These are phyloP conservation scores for Psilanteris sp. DNA, from an alignment of 1,140 invertebrate species.

Conservation along the genomic window DNA sequence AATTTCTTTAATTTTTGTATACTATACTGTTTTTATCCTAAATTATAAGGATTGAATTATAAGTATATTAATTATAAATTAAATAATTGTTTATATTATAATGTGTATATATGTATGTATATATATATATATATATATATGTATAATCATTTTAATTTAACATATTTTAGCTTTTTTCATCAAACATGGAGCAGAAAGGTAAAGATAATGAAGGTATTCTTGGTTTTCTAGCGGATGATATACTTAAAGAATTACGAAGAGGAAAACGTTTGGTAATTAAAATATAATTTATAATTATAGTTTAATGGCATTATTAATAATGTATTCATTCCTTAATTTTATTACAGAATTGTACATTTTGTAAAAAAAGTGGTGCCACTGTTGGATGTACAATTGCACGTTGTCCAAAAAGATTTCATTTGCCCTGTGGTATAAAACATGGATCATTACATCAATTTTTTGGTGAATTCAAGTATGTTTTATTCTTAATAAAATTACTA, in stretches of 20 bases:
- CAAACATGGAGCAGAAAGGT: conserved; percentile 83
- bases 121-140: too few relatives aligned
- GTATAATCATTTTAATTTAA: too few relatives aligned
- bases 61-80: too few relatives aligned
- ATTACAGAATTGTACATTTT: conserved; percentile 82
- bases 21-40: too few relatives aligned
- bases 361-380: conserved; percentile 82
- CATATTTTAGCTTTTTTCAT: conserved; percentile 82
- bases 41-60: too few relatives aligned
- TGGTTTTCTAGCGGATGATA: conserved; percentile 83
- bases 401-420: conserved; percentile 83
- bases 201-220: conserved; percentile 82
- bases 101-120: too few relatives aligned
- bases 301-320: not conserved
- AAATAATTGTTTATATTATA: too few relatives aligned
- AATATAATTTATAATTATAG: too few relatives aligned
- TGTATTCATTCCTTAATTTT: conserved; percentile 12
- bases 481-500: too few relatives aligned
- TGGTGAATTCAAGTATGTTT: conserved; percentile 82
- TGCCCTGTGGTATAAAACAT: conserved; percentile 82
- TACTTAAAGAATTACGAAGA: conserved; percentile 81
- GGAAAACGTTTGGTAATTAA: conserved; percentile 80
- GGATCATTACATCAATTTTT: conserved; percentile 83
- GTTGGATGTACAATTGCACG: conserved; percentile 82
- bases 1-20: not conserved